Evolutionary conservation across 2,113 vertebrate species (phyloP).

Genomic region (Podarcis cretensis): DNA sequence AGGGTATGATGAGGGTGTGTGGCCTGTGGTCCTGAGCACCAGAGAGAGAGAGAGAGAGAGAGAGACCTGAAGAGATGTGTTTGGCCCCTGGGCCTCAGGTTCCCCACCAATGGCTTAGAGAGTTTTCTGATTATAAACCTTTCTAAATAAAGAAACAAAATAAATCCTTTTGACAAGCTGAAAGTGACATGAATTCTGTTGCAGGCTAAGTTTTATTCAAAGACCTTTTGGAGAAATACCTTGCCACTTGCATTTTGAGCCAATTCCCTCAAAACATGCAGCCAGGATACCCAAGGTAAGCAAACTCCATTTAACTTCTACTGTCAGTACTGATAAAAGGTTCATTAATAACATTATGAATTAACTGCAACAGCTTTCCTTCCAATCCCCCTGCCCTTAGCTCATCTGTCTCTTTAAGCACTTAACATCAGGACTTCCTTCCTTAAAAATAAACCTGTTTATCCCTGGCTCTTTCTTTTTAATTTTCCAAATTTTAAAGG

Average conservation of each 20-base stretch:
- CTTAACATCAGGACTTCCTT: not conserved
- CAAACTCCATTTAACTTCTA: slow-evolving; percentile 28
- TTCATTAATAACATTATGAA: slow-evolving; percentile 15
- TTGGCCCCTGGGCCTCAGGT: too few species aligned
- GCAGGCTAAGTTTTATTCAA: fast-evolving
- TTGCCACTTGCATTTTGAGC: not conserved
- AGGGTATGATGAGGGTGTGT: too few species aligned
- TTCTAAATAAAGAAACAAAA: too few species aligned
- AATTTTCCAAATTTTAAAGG: not conserved
- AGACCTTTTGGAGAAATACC: not conserved
- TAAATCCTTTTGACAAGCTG: not conserved
- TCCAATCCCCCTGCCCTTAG: not conserved
- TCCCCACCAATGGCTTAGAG: too few species aligned
- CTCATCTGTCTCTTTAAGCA: slow-evolving; percentile 10
- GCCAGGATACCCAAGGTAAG: not conserved
- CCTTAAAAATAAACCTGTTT: not conserved
- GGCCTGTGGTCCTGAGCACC: too few species aligned
- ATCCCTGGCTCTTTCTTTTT: not conserved
- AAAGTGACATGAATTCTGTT: not conserved
- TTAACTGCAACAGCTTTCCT: slow-evolving; percentile 25
- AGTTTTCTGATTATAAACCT: too few species aligned
- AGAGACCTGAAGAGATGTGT: too few species aligned
- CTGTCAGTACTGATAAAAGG: slow-evolving; percentile 39
- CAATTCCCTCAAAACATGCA: not conserved
- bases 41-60: too few species aligned